Evolutionary conservation across 2,797 vertebrate genomes (phyloP), one percentile per base, ranked within the genome.

Genomic region (Podarcis lilfordi): DNA sequence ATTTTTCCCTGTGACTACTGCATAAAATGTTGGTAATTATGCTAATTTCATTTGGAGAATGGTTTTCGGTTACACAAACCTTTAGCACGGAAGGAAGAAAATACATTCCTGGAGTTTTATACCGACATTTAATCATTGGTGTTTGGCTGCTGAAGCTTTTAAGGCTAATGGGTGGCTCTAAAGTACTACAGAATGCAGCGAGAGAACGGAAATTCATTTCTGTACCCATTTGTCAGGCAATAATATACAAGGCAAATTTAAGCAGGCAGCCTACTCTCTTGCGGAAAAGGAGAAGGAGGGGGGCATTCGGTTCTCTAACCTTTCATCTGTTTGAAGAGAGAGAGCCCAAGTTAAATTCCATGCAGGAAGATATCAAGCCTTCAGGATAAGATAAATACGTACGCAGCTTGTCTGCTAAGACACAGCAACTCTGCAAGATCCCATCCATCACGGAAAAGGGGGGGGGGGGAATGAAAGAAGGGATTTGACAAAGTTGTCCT

Each of bases 41-140:
- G 94, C 86, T 95, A 96, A 93, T 90, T 90, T 92, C 92, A 94
- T 91, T 93, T 91, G 88, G 92, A 88, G 90, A 84, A 92, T 93
- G 92, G 91, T 86, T 93, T 92, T 92, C 93, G 74, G 91, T 82
- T 86, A 89, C 10, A 37, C 69, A 87, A 89, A 81, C 90, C 91
- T 80, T 88, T 45, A 82, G 50, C n/a, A 40, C 2, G 0, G 9
- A 72, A 78, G 35, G 86, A 88, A 81, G 66, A 79, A 1, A 80
- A 86, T n/a, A 68, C 66, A 64, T 5, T 82, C 17, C 68, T 4
- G 82, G 66, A 32, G 89, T 66, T 69, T 82, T 19, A 0, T 0
- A 0, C 61, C 9, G 5, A 74, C 66, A 85, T 77, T 86, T 78
- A 88, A 85, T 94, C 88, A 83, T 27, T 77, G 66, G 86, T 15